These are phyloP conservation scores for Scolanthus callimorphus DNA, from an alignment of 92 coral and sea anemone species.

Conservation along the genomic window DNA sequence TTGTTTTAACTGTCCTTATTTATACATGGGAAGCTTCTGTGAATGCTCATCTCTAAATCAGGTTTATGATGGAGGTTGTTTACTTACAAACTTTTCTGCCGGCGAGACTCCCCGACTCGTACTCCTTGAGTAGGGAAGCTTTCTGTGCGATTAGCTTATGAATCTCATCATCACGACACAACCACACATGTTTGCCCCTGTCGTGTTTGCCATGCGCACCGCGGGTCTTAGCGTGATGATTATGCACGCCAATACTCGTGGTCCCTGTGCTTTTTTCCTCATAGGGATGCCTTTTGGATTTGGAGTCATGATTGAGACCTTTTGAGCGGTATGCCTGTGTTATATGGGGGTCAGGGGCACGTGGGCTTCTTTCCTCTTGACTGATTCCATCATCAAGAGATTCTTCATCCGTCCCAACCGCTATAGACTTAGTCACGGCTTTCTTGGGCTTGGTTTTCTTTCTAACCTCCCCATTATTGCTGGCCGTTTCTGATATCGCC, in stretches of 20 bases:
- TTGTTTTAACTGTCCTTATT: too few relatives aligned
- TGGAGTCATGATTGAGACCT: neutral
- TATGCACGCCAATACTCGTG: slow-evolving; percentile 27
- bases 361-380: slow-evolving; percentile 3
- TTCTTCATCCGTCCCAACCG: slow-evolving; percentile 18
- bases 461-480: slow-evolving; percentile 16
- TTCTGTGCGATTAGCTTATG: slow-evolving; percentile 96
- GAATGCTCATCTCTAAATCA: too few relatives aligned
- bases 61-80: neutral
- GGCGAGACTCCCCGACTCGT: slow-evolving; percentile 89
- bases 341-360: too few relatives aligned
- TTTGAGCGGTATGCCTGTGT: neutral
- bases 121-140: slow-evolving; percentile 87
- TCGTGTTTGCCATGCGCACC: slow-evolving; percentile 52
- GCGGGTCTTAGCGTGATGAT: slow-evolving; percentile 30
- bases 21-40: too few relatives aligned
- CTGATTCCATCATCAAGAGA: slow-evolving; percentile 1
- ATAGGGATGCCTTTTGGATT: neutral
- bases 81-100: slow-evolving; percentile 75
- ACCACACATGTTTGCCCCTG: slow-evolving; percentile 90
- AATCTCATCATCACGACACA: slow-evolving; percentile 92
- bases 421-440: slow-evolving; percentile 60
- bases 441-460: slow-evolving; percentile 48
- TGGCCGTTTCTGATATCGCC: neutral
- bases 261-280: slow-evolving; percentile 25